Percentiles rank a stretch among this genome's conserved stretches.
phyloP scores from a whole-genome alignment of 1,140 invertebrate genomes.

The Drosophila bifasciata region DNA sequence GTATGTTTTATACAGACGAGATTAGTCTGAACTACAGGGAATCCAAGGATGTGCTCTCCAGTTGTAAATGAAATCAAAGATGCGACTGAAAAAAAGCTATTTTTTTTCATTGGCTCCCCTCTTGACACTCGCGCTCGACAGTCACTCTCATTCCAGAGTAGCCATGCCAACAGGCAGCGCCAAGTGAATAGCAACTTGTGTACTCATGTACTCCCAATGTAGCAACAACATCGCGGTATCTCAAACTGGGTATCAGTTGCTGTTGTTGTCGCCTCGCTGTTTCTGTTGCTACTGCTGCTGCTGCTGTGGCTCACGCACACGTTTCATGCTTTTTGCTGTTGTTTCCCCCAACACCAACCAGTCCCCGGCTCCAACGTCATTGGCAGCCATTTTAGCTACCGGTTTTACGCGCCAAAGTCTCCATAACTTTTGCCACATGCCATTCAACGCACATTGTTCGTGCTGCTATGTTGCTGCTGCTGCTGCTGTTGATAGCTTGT shows the following conservation, averaged over 20 bases:
- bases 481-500: slow-evolving; percentile 30
- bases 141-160: slow-evolving; percentile 21
- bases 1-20: no score
- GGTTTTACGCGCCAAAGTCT: slow-evolving; percentile 79
- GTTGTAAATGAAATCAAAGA: slow-evolving; percentile 63
- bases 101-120: slow-evolving; percentile 3
- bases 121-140: background rate
- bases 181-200: slow-evolving; percentile 52
- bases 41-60: slow-evolving; percentile 10
- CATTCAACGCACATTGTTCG: slow-evolving; percentile 54
- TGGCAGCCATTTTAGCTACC: slow-evolving; percentile 73
- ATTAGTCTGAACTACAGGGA: no score
- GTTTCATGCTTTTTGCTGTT: slow-evolving; percentile 67
- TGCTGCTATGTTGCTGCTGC: slow-evolving; percentile 43
- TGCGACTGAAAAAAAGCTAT: slow-evolving; percentile 19
- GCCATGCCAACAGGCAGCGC: slow-evolving; percentile 46
- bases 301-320: slow-evolving; percentile 62
- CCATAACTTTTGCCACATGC: slow-evolving; percentile 78
- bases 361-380: slow-evolving; percentile 6
- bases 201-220: slow-evolving; percentile 60
- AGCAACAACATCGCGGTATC: slow-evolving; percentile 72
- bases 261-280: slow-evolving; percentile 33
- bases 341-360: slow-evolving; percentile 18
- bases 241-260: slow-evolving; percentile 59
- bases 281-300: slow-evolving; percentile 8